phyloP scores from a whole-genome alignment of 2,888 invertebrate genomes.

The Drosophila tanythrix region DNA sequence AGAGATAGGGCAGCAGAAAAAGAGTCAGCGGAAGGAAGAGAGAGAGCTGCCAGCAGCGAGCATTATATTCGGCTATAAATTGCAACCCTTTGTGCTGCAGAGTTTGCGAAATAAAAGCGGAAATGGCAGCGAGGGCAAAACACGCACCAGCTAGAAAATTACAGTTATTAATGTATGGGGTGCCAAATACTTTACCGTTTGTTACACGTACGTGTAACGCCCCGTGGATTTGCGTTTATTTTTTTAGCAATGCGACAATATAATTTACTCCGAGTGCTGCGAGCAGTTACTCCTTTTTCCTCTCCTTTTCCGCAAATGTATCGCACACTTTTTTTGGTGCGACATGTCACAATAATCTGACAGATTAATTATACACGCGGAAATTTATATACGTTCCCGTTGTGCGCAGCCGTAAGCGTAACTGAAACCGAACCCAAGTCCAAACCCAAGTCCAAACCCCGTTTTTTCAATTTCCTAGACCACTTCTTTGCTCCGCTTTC shows the following conservation, averaged over 20 bases:
- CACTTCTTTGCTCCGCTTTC: constrained; percentile 54
- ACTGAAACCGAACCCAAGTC: constrained; percentile 18
- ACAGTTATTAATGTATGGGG: constrained; percentile 77
- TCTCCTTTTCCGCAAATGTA: constrained; percentile 45
- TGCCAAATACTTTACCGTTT: constrained; percentile 62
- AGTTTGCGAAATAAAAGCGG: constrained; percentile 53
- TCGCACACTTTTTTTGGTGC: constrained; percentile 56
- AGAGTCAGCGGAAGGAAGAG: background rate
- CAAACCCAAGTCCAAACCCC: constrained; percentile 15
- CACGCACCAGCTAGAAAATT: constrained; percentile 66
- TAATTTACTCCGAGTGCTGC: constrained; percentile 59
- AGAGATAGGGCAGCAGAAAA: background rate
- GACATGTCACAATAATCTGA: constrained; percentile 84
- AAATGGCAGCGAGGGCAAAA: constrained; percentile 36
- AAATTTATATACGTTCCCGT: constrained; percentile 57
- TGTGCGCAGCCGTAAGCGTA: constrained; percentile 6
- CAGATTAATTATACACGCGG: constrained; percentile 83
- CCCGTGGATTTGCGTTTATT: constrained; percentile 41
- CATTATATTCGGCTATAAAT: constrained; percentile 76
- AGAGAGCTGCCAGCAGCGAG: constrained; percentile 44
- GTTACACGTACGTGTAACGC: constrained; percentile 39
- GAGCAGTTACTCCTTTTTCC: constrained; percentile 58
- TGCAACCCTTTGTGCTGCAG: constrained; percentile 70
- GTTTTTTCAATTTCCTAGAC: constrained; percentile 47
- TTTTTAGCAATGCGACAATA: constrained; percentile 62